Conservation (phyloP, 2,888 invertebrate genomes). For the Asteroscopus sphinx region DNA sequence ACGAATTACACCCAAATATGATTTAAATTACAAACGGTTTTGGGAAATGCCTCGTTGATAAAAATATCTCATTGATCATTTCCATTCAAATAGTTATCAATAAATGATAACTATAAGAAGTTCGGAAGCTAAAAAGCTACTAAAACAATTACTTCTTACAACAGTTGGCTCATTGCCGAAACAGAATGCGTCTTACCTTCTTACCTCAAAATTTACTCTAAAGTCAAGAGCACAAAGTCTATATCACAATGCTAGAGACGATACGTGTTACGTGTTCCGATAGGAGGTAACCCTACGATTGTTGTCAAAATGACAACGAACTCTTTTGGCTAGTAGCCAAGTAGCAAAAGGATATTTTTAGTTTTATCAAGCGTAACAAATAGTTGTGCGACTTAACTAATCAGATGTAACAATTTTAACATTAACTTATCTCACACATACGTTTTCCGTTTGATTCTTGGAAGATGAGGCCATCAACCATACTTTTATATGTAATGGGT, state of each 20-base stretch:
- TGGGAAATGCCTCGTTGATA: no score
- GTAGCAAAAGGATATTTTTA: constrained; percentile 39
- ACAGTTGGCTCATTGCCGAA: constrained; percentile 58
- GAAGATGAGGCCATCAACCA: no score
- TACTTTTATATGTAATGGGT: no score
- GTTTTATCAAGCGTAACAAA: constrained; percentile 34
- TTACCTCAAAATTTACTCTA: constrained; percentile 7
- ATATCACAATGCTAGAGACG: constrained; percentile 2
- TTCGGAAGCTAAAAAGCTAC: constrained; percentile 30
- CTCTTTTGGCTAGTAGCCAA: constrained; percentile 62
- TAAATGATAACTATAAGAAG: no score
- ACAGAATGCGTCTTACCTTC: constrained; percentile 44
- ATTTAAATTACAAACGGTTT: no score
- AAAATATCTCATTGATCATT: no score
- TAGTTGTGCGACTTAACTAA: constrained; percentile 17
- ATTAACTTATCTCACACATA: no score
- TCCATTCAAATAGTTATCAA: no score
- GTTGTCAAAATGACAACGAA: constrained; percentile 67
- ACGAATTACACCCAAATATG: no score
- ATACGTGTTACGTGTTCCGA: constrained; percentile 7
- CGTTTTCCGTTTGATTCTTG: no score
- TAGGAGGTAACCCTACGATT: constrained; percentile 20
- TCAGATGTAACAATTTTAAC: constrained; percentile 15
- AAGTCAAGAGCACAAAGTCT: constrained; percentile 2
- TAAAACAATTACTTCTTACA: constrained; percentile 44